Evolutionary conservation across 2,113 vertebrate species (phyloP).

Genomic region (Corydoras sp.): DNA sequence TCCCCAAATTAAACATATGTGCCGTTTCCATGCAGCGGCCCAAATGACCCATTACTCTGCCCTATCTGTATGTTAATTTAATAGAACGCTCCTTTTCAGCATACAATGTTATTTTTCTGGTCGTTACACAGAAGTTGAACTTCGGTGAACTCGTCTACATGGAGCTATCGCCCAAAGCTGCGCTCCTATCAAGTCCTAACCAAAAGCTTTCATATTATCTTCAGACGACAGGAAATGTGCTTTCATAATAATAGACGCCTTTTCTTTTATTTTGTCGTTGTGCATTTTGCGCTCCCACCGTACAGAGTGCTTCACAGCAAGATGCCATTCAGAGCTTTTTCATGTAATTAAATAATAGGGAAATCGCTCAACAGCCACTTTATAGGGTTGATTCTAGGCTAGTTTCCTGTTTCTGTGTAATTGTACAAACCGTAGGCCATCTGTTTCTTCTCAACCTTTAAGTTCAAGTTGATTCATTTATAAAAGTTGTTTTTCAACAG

Average conservation of each 20-base stretch:
- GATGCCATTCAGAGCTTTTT: background rate
- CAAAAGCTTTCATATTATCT: slow-evolving; percentile 1
- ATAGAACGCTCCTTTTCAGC: background rate
- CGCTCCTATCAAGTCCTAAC: background rate
- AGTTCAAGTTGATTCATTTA: no score
- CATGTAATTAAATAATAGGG: no score
- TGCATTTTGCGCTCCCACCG: background rate
- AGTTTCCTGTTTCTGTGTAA: no score
- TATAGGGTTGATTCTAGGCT: no score
- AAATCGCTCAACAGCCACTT: no score
- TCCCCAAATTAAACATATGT: no score
- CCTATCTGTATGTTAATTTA: background rate
- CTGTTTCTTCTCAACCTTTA: no score
- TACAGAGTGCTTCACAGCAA: background rate
- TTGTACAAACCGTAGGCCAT: no score
- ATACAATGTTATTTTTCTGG: background rate
- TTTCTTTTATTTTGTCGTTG: background rate
- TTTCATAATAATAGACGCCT: background rate
- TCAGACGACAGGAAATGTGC: background rate
- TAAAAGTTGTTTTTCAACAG: no score
- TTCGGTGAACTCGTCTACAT: slow-evolving; percentile 3
- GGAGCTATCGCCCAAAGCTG: background rate
- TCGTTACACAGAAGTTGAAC: background rate
- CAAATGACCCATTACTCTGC: background rate
- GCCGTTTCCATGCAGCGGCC: no score